Percentiles rank a stretch among this genome's conserved stretches.
Evolutionary conservation across 1,140 invertebrate genomes (phyloP).

Genomic region (Tenebrio molitor): DNA sequence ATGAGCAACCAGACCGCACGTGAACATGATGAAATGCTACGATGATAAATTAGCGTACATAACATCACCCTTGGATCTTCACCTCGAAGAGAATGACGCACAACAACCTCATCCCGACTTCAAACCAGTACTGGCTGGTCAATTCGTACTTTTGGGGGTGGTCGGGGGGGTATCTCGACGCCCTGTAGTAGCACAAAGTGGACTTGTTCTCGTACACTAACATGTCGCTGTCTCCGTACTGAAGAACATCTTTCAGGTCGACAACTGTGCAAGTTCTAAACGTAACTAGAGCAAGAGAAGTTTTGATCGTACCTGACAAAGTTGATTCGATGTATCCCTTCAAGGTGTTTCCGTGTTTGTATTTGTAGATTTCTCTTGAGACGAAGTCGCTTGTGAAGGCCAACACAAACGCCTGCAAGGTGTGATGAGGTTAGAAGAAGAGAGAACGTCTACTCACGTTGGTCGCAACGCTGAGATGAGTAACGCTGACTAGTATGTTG

Average conservation of each 20-base stretch:
- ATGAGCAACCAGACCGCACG: neutral
- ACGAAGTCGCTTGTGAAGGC: neutral
- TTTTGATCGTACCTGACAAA: neutral
- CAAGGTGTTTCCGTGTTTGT: neutral
- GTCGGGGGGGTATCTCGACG: constrained; percentile 10
- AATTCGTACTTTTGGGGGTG: constrained; percentile 14
- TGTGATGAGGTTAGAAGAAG: neutral
- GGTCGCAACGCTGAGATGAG: neutral
- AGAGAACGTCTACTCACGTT: neutral
- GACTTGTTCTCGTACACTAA: neutral
- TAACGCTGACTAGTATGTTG: neutral
- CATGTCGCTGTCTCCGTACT: neutral
- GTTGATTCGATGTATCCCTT: constrained; percentile 17
- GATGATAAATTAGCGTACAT: too few species aligned
- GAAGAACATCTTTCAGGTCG: constrained; percentile 22
- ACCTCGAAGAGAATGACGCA: constrained; percentile 15
- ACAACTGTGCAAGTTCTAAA: neutral
- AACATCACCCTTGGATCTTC: too few species aligned
- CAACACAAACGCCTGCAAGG: neutral
- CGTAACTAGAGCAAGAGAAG: neutral
- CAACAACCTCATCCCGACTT: constrained; percentile 6
- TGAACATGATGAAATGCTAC: neutral
- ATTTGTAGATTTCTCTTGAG: neutral
- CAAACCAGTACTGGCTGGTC: constrained; percentile 1
- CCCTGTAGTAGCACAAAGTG: constrained; percentile 7